Evolutionary conservation across 2,797 vertebrate genomes (phyloP).

Genomic region (Mus minutoides): DNA sequence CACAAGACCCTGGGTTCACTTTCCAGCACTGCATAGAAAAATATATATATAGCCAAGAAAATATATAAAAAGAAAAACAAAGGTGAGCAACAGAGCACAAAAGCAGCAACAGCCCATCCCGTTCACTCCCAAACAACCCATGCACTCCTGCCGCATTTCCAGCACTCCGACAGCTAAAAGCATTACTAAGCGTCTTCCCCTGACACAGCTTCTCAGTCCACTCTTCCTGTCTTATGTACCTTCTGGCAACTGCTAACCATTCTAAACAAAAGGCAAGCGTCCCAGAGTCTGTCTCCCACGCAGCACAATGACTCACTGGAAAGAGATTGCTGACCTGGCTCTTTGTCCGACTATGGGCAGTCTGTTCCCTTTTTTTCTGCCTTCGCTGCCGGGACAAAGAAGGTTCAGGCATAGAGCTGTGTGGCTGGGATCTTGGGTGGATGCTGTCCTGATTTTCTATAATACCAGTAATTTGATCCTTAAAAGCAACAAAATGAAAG

Average conservation of each 20-base stretch:
- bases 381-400: slow-evolving; percentile 85
- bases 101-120: not conserved
- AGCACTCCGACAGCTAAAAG: slow-evolving; percentile 53
- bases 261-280: slow-evolving; percentile 1
- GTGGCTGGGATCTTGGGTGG: slow-evolving; percentile 75
- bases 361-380: slow-evolving; percentile 83
- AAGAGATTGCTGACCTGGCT: slow-evolving; percentile 78
- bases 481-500: slow-evolving; percentile 64
- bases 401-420: slow-evolving; percentile 86
- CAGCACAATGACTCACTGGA: not conserved
- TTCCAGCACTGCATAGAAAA: not conserved
- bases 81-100: not conserved
- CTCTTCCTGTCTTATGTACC: not conserved
- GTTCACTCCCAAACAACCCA: slow-evolving; percentile 33
- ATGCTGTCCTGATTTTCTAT: slow-evolving; percentile 63
- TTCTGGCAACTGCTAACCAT: not conserved
- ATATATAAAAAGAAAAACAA: not conserved
- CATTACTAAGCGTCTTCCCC: not conserved
- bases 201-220: not conserved
- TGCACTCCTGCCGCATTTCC: not conserved
- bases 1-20: not conserved
- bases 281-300: not conserved
- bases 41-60: not conserved
- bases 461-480: slow-evolving; percentile 84
- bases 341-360: slow-evolving; percentile 81